A percentile compares a stretch with the other conserved stretches of the same genome.
phyloP scores from a whole-genome alignment of 2,797 vertebrate species.

The Etheostoma perlongum region DNA sequence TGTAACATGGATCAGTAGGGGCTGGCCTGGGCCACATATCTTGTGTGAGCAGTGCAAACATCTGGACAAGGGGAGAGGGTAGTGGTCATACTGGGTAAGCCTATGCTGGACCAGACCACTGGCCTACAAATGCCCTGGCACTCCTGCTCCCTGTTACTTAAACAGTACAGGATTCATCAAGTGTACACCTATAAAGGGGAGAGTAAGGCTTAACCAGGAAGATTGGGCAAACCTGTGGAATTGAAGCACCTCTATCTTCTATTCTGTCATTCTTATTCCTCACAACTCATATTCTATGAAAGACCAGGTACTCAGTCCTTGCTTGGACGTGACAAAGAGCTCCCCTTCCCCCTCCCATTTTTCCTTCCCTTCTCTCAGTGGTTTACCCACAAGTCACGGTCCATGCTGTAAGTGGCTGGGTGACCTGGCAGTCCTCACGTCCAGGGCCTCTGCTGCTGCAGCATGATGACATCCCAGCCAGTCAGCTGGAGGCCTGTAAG shows the following conservation, averaged over 20 bases:
- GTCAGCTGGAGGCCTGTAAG: constrained; percentile 92
- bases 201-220: constrained; percentile 43
- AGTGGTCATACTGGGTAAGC: constrained; percentile 69
- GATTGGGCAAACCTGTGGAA: constrained; percentile 48
- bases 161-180: constrained; percentile 44
- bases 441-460: constrained; percentile 76
- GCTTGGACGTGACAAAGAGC: constrained; percentile 80
- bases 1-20: background rate
- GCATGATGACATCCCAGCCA: constrained; percentile 43
- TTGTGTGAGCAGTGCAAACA: constrained; percentile 80
- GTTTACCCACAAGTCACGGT: constrained; percentile 77
- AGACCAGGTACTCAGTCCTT: constrained; percentile 79
- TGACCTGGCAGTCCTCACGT: constrained; percentile 83
- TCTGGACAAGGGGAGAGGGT: constrained; percentile 60
- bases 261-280: constrained; percentile 33
- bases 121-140: constrained; percentile 48
- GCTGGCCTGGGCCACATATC: background rate
- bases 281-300: constrained; percentile 50
- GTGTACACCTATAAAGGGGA: constrained; percentile 46
- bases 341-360: constrained; percentile 13
- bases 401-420: constrained; percentile 97
- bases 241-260: constrained; percentile 43
- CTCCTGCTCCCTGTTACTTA: constrained; percentile 44
- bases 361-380: constrained; percentile 39
- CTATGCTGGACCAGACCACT: constrained; percentile 60